These are phyloP conservation scores for Charina bottae DNA, from an alignment of 2,113 vertebrate species.

Conservation along the genomic window DNA sequence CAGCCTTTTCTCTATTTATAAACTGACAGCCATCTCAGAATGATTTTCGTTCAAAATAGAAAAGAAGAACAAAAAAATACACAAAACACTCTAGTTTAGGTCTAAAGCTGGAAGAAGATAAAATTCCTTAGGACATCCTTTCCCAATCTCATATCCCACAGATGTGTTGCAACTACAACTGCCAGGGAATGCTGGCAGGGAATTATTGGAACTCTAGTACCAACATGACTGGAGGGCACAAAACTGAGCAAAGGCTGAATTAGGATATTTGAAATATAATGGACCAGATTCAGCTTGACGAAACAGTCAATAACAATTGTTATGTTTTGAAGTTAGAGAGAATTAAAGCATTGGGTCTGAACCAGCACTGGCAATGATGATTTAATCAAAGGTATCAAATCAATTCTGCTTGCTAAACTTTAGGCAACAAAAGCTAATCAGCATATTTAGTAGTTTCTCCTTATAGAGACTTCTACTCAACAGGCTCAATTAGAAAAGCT, in stretches of 20 bases:
- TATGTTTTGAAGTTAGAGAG: constrained; percentile 10
- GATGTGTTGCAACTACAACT: background rate
- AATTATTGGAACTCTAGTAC: background rate
- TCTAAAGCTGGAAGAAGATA: background rate
- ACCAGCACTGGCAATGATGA: background rate
- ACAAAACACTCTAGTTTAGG: background rate
- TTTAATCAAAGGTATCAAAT: background rate
- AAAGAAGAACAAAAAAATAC: background rate
- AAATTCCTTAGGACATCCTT: background rate
- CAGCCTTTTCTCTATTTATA: background rate
- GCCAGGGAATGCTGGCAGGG: background rate
- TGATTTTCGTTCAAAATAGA: background rate
- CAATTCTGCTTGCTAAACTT: background rate
- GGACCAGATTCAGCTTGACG: constrained; percentile 12
- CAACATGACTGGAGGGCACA: background rate
- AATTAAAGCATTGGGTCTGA: background rate
- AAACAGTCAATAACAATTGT: constrained; percentile 13
- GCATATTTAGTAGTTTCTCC: background rate
- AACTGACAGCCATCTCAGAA: background rate
- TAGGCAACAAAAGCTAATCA: background rate
- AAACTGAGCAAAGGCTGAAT: background rate
- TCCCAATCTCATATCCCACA: background rate
- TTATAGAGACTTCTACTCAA: background rate
- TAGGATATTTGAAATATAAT: constrained; percentile 26
- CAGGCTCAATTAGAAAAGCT: background rate